These are phyloP conservation scores for Ciconia stormi DNA, from an alignment of 2,113 vertebrate genomes.

Conservation along the genomic window DNA sequence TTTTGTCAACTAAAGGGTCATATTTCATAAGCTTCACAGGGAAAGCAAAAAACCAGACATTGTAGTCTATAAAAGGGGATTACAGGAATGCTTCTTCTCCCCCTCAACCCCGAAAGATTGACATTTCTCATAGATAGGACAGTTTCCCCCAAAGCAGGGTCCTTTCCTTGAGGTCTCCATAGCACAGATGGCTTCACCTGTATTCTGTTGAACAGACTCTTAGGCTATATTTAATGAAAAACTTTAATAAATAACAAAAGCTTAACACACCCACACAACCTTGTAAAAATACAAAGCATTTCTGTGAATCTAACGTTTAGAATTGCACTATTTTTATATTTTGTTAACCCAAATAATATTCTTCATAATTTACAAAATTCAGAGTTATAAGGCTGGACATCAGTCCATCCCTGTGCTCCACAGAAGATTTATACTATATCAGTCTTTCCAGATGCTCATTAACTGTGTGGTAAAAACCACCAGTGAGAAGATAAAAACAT, in stretches of 20 bases:
- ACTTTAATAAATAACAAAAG: neutral
- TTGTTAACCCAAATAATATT: neutral
- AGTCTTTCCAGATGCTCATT: neutral
- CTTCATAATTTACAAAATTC: neutral
- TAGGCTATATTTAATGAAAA: neutral
- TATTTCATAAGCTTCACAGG: neutral
- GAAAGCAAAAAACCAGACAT: neutral
- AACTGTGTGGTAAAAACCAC: neutral
- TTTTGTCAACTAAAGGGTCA: neutral
- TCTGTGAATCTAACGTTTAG: neutral
- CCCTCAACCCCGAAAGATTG: rapidly evolving
- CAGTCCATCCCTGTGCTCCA: neutral
- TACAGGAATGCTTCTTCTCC: neutral
- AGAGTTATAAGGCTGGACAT: neutral
- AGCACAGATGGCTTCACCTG: neutral
- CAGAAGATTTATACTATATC: neutral
- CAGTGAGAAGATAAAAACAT: neutral
- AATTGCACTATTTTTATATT: neutral
- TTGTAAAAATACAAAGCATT: neutral
- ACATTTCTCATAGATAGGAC: neutral
- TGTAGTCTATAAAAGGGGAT: neutral
- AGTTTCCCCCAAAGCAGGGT: neutral
- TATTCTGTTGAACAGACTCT: neutral
- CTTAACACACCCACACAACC: neutral
- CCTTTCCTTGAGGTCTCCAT: neutral